A percentile compares a stretch with the other conserved stretches of the same genome.
Evolutionary conservation across 2,888 invertebrate genomes (phyloP).

Genomic region (Tanypteryx hageni): DNA sequence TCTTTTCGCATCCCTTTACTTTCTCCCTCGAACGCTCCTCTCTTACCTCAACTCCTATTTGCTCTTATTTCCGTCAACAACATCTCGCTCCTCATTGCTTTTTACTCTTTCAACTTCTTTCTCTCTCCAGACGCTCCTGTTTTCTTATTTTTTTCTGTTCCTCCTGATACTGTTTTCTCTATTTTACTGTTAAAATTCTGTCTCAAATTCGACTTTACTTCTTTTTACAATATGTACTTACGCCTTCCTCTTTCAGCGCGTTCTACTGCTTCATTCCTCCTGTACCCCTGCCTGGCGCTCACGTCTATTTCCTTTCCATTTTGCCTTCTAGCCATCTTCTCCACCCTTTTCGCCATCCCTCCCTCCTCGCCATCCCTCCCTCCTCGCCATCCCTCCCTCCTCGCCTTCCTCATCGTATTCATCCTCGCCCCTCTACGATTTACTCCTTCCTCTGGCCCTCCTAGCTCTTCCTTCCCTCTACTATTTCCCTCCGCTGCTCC

Average conservation of each 20-base stretch:
- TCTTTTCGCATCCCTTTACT: conserved; percentile 15
- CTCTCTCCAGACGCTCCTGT: too few species aligned
- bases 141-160: too few species aligned
- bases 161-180: too few species aligned
- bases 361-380: too few species aligned
- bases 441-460: too few species aligned
- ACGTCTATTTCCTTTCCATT: not conserved
- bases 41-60: not conserved
- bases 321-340: not conserved
- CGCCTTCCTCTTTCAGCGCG: not conserved
- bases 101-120: conserved; percentile 2
- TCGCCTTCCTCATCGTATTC: not conserved
- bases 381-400: too few species aligned
- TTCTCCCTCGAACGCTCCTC: not conserved
- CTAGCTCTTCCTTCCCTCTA: not conserved
- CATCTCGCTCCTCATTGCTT: not conserved
- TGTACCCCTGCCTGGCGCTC: not conserved
- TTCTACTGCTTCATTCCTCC: not conserved
- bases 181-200: too few species aligned
- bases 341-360: not conserved
- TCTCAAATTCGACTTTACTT: too few species aligned
- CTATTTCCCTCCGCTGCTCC: not conserved
- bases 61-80: not conserved
- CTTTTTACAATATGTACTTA: too few species aligned
- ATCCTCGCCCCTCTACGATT: not conserved